phyloP scores from a whole-genome alignment of 2,797 vertebrate genomes.

The Nyctalus aviator region DNA sequence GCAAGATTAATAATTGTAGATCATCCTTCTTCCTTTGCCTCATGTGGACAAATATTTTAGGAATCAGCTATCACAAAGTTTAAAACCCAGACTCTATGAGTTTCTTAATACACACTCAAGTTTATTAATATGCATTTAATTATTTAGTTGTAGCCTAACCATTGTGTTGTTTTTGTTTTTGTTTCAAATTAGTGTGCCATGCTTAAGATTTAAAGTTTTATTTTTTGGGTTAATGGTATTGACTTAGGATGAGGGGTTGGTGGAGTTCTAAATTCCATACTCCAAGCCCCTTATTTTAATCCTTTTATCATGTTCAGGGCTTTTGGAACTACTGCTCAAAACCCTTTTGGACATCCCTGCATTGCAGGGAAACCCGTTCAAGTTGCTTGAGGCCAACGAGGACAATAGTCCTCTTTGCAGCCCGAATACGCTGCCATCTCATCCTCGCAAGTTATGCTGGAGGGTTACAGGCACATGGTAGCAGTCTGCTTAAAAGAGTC shows the following conservation, averaged over 20 bases:
- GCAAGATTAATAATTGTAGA: constrained; percentile 60
- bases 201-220: constrained; percentile 50
- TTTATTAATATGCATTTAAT: constrained; percentile 52
- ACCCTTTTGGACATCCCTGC: constrained; percentile 71
- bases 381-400: constrained; percentile 77
- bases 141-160: constrained; percentile 27
- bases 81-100: background rate
- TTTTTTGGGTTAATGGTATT: constrained; percentile 1
- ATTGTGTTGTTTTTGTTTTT: background rate
- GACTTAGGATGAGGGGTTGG: background rate
- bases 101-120: background rate
- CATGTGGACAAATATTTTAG: background rate
- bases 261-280: constrained; percentile 31
- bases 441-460: constrained; percentile 81
- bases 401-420: constrained; percentile 86
- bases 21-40: background rate
- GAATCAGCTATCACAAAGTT: constrained; percentile 32
- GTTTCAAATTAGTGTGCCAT: background rate
- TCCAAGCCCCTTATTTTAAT: constrained; percentile 35
- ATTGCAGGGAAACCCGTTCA: constrained; percentile 66
- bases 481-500: constrained; percentile 82
- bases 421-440: constrained; percentile 82
- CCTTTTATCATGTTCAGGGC: constrained; percentile 69
- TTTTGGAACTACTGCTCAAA: constrained; percentile 76
- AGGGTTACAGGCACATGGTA: constrained; percentile 84